Evolutionary conservation across 2,113 vertebrate genomes (phyloP), one percentile per base, ranked within the genome.

Genomic region (Tauraco erythrolophus): DNA sequence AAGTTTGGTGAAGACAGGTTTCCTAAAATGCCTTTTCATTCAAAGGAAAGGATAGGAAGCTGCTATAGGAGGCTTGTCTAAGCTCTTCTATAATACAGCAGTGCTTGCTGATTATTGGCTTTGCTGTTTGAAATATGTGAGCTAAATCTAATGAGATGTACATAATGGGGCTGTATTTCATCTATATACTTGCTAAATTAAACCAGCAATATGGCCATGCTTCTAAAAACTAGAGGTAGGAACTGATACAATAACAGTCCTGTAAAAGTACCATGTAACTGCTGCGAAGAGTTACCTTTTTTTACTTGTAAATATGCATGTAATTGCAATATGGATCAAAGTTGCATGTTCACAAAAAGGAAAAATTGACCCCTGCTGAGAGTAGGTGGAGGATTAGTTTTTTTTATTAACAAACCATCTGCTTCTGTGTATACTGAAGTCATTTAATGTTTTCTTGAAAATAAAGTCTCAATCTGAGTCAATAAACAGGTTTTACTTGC

Each of bases 331-430:
- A 69, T 80, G 87, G 85, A 62, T 45, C 45, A 31, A 41, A 88
- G 74, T 9, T 71, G 30, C 53, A 35, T 78, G 31, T 84, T 93
- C 83, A 81, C 68, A 84, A 94, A 96, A 97, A 94, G 80, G 69
- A 69, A 94, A 96, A 94, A 74, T 77, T 89, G 69, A 82, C 72
- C 92, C 80, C 60, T 64, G 72, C 70, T 56, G 91, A 53, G 83
- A 48, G 76, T 84, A 81, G 78, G 84, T 93, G 70, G 78, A 51
- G 46, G 82, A n/a, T 93, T 70, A 24, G 2, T 1, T 14, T 68
- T 95, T 74, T 94, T 96, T 75, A 30, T 84, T 60, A 79, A 69
- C 65, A 43, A 87, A 83, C 91, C 91, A 85, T 93, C 91, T 93
- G 91, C 65, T 91, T 92, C 48, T 91, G 33, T 88, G 87, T 87